These are phyloP conservation scores for Emys orbicularis DNA, from an alignment of 2,797 vertebrate species.

Conservation along the genomic window DNA sequence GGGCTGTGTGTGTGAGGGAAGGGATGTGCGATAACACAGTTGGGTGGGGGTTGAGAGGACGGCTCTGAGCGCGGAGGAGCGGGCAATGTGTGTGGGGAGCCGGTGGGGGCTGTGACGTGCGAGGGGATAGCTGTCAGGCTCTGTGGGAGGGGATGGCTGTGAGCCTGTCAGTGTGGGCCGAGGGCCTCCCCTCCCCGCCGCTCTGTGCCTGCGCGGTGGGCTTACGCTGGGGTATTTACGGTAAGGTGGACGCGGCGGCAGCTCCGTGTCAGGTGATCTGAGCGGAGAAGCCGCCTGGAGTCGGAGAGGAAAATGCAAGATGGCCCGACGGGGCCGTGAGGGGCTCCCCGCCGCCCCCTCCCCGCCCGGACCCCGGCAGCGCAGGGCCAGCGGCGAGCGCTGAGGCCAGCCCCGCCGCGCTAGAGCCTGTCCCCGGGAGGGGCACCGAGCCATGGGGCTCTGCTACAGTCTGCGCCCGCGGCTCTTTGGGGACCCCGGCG, in stretches of 20 bases:
- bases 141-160: not conserved
- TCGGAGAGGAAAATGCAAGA: conserved; percentile 86
- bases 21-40: not conserved
- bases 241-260: conserved; percentile 86
- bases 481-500: conserved; percentile 92
- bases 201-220: conserved; percentile 35
- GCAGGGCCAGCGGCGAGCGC: conserved; percentile 46
- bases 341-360: conserved; percentile 82
- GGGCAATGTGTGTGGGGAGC: not conserved
- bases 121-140: not conserved
- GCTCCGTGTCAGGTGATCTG: conserved; percentile 89
- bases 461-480: conserved; percentile 96
- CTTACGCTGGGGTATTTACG: conserved; percentile 84
- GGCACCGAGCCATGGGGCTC: conserved; percentile 90
- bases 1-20: not conserved
- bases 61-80: not conserved
- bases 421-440: conserved; percentile 35
- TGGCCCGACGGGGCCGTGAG: conserved; percentile 90
- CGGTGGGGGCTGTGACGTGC: not conserved
- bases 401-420: conserved; percentile 38
- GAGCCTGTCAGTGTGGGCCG: not conserved
- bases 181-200: conserved; percentile 29
- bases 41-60: not conserved
- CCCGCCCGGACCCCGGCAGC: conserved; percentile 61
- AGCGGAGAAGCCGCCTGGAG: conserved; percentile 49